Base-by-base conservation (phyloP, 2,113 vertebrate species). In the Aramus guarauna region DNA sequence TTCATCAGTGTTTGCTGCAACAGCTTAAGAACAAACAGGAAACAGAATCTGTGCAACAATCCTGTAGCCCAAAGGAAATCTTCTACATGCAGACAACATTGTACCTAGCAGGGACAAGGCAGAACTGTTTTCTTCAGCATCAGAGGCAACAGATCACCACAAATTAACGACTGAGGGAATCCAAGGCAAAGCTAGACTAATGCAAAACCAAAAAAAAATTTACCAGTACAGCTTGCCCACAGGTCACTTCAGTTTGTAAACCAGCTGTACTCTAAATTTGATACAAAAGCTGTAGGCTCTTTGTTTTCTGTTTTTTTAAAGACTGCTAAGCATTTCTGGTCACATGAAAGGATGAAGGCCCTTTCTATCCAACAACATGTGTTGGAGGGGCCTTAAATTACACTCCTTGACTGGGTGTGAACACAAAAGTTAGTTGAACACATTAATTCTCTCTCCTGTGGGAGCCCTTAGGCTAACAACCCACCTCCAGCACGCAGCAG, bases 401-500 rank as follows among this genome's bases (percentile, higher is more conserved):
- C 32, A 22, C 63, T 36, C 3, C 1, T 0, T 14, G 58, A 34
- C 58, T 3, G 26, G 47, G 15, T 13, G 56, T 9, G 80, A 71
- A 43, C 78, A 34, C 7, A 6, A 3, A 15, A 12, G 14, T 14
- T 9, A 37, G 14, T 7, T 13, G 32, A 22, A 52, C 50, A 15
- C 2, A 2, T 0, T 12, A 39, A 8, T 32, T 24, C 15, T 13
- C 21, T 20, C 37, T 58, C 22, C 55, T 21, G 8, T 1, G 1
- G 18, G 32, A 88, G 81, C 15, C 30, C 5, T 12, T 1, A 16
- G 48, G 62, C 29, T 16, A 20, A 41, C 8, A 15, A 32, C 22
- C 2, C 60, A 5, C 24, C 69, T 59, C 72, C 4, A 2, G 0
- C 66, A 36, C 0, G 1, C 48, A 48, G 63, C 64, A 3, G 0